phyloP scores from a whole-genome alignment of 2,888 invertebrate genomes.

The Hetaerina titia region DNA sequence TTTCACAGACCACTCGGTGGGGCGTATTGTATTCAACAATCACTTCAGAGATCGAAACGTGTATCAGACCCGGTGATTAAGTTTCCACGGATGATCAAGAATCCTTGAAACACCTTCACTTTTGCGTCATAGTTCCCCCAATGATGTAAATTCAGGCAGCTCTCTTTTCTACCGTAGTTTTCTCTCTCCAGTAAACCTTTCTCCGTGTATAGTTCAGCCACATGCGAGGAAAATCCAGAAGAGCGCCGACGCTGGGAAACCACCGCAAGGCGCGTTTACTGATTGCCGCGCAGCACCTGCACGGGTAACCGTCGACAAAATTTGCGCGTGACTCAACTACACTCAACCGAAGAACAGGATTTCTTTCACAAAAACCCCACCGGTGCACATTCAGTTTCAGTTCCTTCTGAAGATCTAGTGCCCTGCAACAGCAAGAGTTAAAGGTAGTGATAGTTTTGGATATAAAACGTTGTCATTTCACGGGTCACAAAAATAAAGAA shows the following conservation, averaged over 20 bases:
- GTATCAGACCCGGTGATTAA: neutral
- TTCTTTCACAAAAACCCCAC: neutral
- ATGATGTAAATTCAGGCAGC: neutral
- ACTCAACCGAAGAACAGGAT: neutral
- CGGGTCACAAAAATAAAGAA: too few species aligned
- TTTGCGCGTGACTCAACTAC: constrained; percentile 54
- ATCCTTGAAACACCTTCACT: constrained; percentile 14
- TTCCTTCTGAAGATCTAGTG: neutral
- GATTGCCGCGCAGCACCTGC: constrained; percentile 42
- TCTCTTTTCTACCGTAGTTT: neutral
- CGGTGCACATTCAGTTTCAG: neutral
- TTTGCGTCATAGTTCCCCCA: neutral
- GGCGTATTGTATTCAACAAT: constrained; percentile 15
- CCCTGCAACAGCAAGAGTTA: constrained; percentile 3
- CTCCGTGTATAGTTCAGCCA: constrained; percentile 44
- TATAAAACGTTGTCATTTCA: neutral
- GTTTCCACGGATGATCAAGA: neutral
- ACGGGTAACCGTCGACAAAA: constrained; percentile 37
- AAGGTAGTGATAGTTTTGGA: neutral
- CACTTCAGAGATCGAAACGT: neutral
- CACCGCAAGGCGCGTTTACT: constrained; percentile 41
- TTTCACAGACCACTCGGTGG: neutral
- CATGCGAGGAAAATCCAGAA: constrained; percentile 33
- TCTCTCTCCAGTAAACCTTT: neutral
- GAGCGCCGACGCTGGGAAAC: constrained; percentile 23